These are phyloP conservation scores for Caenorhabditis latens DNA, from an alignment of 1,140 invertebrate species.

Conservation along the genomic window DNA sequence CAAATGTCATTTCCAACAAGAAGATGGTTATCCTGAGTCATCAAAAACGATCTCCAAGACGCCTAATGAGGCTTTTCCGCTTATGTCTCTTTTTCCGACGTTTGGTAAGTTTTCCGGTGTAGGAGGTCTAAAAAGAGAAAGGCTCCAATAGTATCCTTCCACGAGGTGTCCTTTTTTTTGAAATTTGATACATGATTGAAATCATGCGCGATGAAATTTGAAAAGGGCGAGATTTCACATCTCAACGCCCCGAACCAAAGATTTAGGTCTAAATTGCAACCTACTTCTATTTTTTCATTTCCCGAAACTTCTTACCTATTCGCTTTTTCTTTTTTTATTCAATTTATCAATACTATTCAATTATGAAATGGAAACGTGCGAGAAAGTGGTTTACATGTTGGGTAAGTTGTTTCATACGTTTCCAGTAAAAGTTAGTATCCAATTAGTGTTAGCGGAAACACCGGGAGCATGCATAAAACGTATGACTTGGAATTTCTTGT, in stretches of 20 bases:
- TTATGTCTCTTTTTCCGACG: constrained; percentile 32
- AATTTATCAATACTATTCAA: background rate
- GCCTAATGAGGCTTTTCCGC: constrained; percentile 40
- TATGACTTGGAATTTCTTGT: background rate
- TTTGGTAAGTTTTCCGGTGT: constrained; percentile 18
- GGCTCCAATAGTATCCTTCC: background rate
- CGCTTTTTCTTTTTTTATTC: background rate
- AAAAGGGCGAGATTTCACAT: constrained; percentile 42
- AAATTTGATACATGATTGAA: constrained; percentile 49
- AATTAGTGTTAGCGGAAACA: background rate
- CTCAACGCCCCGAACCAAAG: background rate
- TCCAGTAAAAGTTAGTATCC: background rate
- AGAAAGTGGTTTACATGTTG: constrained; percentile 35
- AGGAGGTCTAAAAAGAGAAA: background rate
- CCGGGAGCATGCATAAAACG: background rate
- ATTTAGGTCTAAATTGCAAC: background rate
- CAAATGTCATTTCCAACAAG: constrained; percentile 39
- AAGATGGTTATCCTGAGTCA: constrained; percentile 2
- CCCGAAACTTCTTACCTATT: background rate
- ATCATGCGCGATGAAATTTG: constrained; percentile 46
- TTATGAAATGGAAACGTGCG: constrained; percentile 29
- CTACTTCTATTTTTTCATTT: background rate
- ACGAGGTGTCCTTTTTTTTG: constrained; percentile 4
- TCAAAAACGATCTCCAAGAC: constrained; percentile 17
- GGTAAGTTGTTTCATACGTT: constrained; percentile 14